A percentile compares a stretch with the other conserved stretches of the same genome.
These are phyloP conservation scores for Eidolon helvum DNA, from an alignment of 2,113 vertebrate genomes.

Conservation along the genomic window DNA sequence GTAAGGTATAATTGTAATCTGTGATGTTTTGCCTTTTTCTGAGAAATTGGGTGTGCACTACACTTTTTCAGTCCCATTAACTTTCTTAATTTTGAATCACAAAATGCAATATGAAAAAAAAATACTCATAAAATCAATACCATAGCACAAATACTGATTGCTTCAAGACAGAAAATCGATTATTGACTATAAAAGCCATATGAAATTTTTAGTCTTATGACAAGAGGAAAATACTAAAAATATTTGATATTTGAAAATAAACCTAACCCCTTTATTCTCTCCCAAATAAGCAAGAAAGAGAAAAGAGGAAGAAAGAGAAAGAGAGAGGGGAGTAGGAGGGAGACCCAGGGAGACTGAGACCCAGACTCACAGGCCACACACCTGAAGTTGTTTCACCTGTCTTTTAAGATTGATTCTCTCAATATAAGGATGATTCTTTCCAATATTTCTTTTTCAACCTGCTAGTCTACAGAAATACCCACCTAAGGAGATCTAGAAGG, in stretches of 20 bases:
- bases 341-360: background rate
- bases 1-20: background rate
- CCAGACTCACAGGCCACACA: background rate
- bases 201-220: background rate
- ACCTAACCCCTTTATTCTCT: background rate
- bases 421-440: constrained; percentile 57
- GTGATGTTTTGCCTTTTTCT: background rate
- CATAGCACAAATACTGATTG: background rate
- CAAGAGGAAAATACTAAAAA: background rate
- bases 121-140: constrained; percentile 12
- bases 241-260: background rate
- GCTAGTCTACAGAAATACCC: constrained; percentile 11
- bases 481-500: background rate
- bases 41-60: constrained; percentile 8
- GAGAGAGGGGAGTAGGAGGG: background rate
- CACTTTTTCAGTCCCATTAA: background rate
- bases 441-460: constrained; percentile 59
- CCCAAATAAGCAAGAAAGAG: background rate
- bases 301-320: background rate
- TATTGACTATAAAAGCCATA: background rate
- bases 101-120: background rate
- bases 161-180: background rate
- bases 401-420: constrained; percentile 68
- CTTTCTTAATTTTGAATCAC: constrained; percentile 1
- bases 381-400: constrained; percentile 25